Evolutionary conservation across 1,140 invertebrate genomes (phyloP).

Genomic region (Bombus cullumanus): DNA sequence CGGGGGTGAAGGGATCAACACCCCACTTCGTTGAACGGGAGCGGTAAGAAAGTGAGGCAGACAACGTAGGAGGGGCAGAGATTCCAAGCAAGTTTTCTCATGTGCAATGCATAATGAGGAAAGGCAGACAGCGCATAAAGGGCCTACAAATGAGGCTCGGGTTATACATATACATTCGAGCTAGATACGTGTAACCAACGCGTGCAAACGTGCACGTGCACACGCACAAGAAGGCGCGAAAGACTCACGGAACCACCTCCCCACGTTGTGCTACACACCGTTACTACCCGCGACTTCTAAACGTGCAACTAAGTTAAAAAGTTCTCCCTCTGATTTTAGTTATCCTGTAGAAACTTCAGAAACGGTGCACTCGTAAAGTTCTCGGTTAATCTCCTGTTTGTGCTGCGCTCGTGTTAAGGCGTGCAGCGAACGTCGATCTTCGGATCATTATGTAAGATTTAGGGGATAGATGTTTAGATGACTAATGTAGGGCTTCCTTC

Average conservation of each 20-base stretch:
- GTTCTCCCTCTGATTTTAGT: constrained; percentile 40
- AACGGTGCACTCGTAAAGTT: constrained; percentile 48
- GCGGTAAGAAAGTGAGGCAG: constrained; percentile 35
- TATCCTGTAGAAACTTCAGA: constrained; percentile 23
- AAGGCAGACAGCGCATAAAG: constrained; percentile 79
- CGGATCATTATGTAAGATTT: background rate
- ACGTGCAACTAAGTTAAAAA: constrained; percentile 34
- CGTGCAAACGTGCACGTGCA: background rate
- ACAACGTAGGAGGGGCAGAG: constrained; percentile 42
- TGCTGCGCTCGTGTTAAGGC: background rate
- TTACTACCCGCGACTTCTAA: constrained; percentile 30
- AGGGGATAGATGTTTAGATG: background rate
- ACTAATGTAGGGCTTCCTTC: background rate
- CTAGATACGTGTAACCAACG: constrained; percentile 23
- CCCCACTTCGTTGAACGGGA: constrained; percentile 53
- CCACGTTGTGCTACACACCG: constrained; percentile 1
- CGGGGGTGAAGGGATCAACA: constrained; percentile 44
- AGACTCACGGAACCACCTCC: background rate
- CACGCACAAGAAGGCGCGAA: constrained; percentile 15
- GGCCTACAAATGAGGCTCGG: constrained; percentile 81
- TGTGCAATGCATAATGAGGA: constrained; percentile 83
- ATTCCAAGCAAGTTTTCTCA: constrained; percentile 82
- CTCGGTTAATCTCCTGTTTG: constrained; percentile 31
- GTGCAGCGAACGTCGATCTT: background rate
- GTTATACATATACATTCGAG: constrained; percentile 60